Conservation (phyloP, 2,888 invertebrate genomes). For the Hirtodrosophila trivittata region DNA sequence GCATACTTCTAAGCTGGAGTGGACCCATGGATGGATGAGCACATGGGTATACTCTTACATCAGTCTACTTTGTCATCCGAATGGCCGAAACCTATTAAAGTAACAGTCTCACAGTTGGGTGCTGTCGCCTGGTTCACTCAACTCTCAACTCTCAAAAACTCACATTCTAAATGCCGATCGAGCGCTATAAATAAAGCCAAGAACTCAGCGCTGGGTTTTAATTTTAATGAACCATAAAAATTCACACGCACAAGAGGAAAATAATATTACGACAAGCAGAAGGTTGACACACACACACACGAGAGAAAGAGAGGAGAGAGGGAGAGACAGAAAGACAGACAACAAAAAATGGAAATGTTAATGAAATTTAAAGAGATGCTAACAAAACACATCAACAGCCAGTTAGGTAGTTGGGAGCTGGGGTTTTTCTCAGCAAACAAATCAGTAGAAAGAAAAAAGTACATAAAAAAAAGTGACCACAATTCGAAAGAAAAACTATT, state of each 20-base stretch:
- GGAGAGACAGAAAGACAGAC: slow-evolving; percentile 55
- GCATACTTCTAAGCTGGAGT: slow-evolving; percentile 26
- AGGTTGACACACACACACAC: slow-evolving; percentile 60
- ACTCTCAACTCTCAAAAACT: slow-evolving; percentile 31
- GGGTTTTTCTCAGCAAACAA: slow-evolving; percentile 70
- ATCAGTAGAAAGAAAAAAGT: slow-evolving; percentile 36
- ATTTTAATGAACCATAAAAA: slow-evolving; percentile 80
- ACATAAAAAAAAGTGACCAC: slow-evolving; percentile 48
- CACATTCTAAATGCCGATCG: slow-evolving; percentile 65
- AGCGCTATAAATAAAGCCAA: slow-evolving; percentile 61
- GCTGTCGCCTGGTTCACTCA: slow-evolving; percentile 38
- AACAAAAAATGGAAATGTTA: slow-evolving; percentile 59
- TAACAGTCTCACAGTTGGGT: slow-evolving; percentile 25
- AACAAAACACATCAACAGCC: slow-evolving; percentile 65
- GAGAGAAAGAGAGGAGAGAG: slow-evolving; percentile 17
- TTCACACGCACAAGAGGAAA: slow-evolving; percentile 69
- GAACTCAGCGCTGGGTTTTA: slow-evolving; percentile 58
- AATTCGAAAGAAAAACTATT: slow-evolving; percentile 79
- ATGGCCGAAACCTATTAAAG: slow-evolving; percentile 26
- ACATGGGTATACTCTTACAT: slow-evolving; percentile 28
- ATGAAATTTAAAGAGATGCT: slow-evolving; percentile 76
- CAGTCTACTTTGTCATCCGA: slow-evolving; percentile 27
- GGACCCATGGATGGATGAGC: not conserved
- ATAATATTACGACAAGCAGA: not conserved
- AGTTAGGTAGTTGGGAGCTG: slow-evolving; percentile 33